Percentiles rank a stretch among this genome's conserved stretches.
phyloP scores from a whole-genome alignment of 2,888 invertebrate genomes.

The Eudemis profundana region DNA sequence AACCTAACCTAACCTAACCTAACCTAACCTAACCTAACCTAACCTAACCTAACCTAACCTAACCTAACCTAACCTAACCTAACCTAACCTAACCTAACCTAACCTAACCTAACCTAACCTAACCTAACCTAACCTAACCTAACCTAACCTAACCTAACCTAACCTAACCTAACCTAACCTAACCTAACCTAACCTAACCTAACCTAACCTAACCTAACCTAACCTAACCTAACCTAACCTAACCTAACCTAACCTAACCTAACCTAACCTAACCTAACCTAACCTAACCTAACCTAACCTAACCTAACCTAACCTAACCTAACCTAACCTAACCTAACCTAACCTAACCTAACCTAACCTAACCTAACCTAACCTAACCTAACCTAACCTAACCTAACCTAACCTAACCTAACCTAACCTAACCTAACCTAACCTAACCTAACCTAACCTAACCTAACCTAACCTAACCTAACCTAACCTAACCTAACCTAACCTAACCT shows the following conservation, averaged over 20 bases:
- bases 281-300: constrained; percentile 18
- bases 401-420: constrained; percentile 18
- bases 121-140: constrained; percentile 18
- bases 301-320: constrained; percentile 18
- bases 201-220: constrained; percentile 18
- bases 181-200: constrained; percentile 18
- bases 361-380: constrained; percentile 18
- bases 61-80: no score
- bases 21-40: no score
- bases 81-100: no score
- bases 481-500: constrained; percentile 18
- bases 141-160: constrained; percentile 18
- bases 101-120: no score
- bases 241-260: constrained; percentile 18
- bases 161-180: constrained; percentile 18
- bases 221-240: constrained; percentile 18
- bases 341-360: constrained; percentile 18
- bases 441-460: constrained; percentile 18
- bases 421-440: constrained; percentile 18
- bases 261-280: constrained; percentile 18
- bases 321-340: constrained; percentile 18
- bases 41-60: no score
- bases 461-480: constrained; percentile 18
- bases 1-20: no score
- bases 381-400: constrained; percentile 18